Evolutionary conservation across 23 tunicate species (phyloP), one percentile per base, ranked within the genome.

Genomic region (Ciona savignyi): DNA sequence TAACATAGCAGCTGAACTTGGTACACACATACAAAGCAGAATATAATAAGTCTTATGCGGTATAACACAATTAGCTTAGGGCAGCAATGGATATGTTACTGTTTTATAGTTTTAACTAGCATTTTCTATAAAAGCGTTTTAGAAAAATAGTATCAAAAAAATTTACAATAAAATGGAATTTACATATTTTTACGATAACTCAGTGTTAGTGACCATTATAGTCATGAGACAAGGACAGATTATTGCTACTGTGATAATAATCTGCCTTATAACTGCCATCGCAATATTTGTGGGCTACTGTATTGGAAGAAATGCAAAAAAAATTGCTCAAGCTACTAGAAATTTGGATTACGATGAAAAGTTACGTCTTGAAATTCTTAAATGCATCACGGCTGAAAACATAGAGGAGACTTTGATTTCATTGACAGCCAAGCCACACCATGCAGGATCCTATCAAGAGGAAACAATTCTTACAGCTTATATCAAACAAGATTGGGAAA

Each of bases 401-500:
- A 81, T 87, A n/a, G 33, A 66, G 65, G 51, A 76, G 20, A 81
- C 75, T 56, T 77, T 86, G 32, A 75, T 73, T 62, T 15, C 30
- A 3, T 34, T 91, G 20, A 76, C 97, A 22, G 26, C 65, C 3
- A 76, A 91, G 63, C 78, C 86, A 23, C 97, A 91, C 60, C 0
- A 83, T 21, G 97, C 97, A 60, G 97, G 97, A 26, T 75, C 86
- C 6, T 51, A 25, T 0, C 86, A 76, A 72, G 80, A 88, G 29
- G 90, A 91, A 67, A 72, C 75, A 20, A 51, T 66, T 48, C 61
- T 91, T 4, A 86, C 76, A 20, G 75, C 80, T 71, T 70, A 51
- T 20, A 63, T 91, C 2, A 67, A 66, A 24, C 34, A 81, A 9
- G 71, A 70, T 28, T 91, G 80, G 81, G 68, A 60, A 56, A 42